Base-by-base conservation (phyloP, 2,888 invertebrate species). In the Trachelus tabidus region DNA sequence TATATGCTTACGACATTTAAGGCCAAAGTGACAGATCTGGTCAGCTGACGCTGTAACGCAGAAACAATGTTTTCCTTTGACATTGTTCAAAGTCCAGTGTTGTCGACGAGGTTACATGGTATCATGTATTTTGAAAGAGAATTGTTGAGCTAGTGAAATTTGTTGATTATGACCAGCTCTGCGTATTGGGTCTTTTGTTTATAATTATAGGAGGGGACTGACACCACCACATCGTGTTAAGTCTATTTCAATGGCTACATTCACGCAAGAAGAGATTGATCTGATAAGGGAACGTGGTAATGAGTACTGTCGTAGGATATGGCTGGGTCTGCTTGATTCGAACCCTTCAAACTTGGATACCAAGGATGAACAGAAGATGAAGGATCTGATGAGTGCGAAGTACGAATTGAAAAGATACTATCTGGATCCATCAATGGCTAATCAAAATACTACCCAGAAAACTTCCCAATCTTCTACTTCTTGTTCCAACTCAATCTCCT, bases 211-310 rank as follows among this genome's bases (percentile, higher is more conserved):
- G 92, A 96, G 99, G 89, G 99, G 99, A 77, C 93, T 99, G 83
- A 99, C 98, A 89, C 99, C 99, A 81, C 99, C 99, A 85, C 99
- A 99, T 92, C 95, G 99, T 83, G 98, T 99, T 82, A 99, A 99
- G 93, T 99, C 99, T 76, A 98, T 99, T 89, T 98, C 98, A 68
- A 99, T 99, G 98, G 98, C 99, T 81, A 98, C 97, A 86, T 99
- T 99, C 92, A 97, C 97, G 80, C 95, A 96, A 86, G 99, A 99
- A 87, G 99, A 99, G 93, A 95, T 99, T 89, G 98, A 98, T 89
- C 95, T 97, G 89, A 94, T 99, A 85, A 96, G 95, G 93, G 93
- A 94, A 83, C 95, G 96, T 92, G 99, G 99, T 85, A 99, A 99
- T 92, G 98, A 98, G 93, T 95, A 96, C 89, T 98, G 98, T 92